These are phyloP conservation scores for Odontophorus gujanensis DNA, from an alignment of 2,113 vertebrate species.

Conservation along the genomic window DNA sequence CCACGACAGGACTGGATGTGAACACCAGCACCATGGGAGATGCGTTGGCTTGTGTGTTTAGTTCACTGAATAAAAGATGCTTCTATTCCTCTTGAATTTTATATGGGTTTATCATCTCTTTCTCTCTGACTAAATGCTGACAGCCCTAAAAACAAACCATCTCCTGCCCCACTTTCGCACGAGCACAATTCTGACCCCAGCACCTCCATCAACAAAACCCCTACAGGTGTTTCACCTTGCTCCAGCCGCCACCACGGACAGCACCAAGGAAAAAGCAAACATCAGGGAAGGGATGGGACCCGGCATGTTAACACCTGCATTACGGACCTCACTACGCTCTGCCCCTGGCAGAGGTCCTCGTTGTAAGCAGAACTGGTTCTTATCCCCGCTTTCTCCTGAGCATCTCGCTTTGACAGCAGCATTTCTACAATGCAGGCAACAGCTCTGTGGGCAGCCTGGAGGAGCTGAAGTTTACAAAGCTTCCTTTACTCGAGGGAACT, in stretches of 20 bases:
- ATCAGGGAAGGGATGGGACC: not conserved
- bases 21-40: not conserved
- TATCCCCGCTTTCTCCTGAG: not conserved
- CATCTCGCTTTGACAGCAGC: conserved; percentile 32
- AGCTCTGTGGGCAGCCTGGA: conserved; percentile 65
- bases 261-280: not conserved
- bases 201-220: not conserved
- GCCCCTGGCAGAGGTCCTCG: not conserved
- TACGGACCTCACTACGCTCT: not conserved
- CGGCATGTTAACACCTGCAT: not conserved
- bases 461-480: conserved; percentile 65
- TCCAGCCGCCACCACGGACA: not conserved
- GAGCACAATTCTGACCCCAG: not conserved
- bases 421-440: conserved; percentile 31
- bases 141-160: not conserved
- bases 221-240: not conserved
- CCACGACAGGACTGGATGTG: not conserved
- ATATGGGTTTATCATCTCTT: not conserved
- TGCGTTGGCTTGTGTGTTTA: not conserved
- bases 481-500: conserved; percentile 77
- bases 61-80: not conserved
- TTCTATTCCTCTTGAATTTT: not conserved
- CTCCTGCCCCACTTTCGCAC: not conserved
- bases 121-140: not conserved
- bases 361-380: not conserved